Base-by-base conservation (phyloP, 35 echinoderm and acorn worm genomes). In the Ptychodera flava region DNA sequence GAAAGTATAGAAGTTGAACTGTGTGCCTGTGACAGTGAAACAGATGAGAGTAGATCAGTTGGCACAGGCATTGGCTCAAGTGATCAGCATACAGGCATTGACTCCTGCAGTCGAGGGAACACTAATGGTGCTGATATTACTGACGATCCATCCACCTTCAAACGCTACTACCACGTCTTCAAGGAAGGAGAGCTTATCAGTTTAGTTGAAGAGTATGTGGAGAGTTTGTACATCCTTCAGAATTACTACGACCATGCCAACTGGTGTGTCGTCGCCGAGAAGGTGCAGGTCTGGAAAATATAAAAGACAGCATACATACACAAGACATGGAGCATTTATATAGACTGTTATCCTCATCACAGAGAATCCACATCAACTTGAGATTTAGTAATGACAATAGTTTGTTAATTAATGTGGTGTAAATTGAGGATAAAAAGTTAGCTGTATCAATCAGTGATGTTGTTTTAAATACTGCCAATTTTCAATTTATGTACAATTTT, bases 241-340 rank as follows among this genome's bases (percentile, higher is more conserved):
- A 89, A 80, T 35, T 99, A 89, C 83, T 94, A 92, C 38, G 96
- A 99, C 33, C 96, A 99, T 90, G 96, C 96, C 28, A 99, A 99
- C 37, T 99, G 96, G 96, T 99, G 96, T 87, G 96, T 99, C 16
- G 91, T 99, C 30, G 96, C 96, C 31, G 96, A 99, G 78, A 99
- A 99, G 64, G 96, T 99, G 28, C 80, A 99, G 34, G 93, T 93
- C 2, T 99, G 96, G 96, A 90, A 84, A n/a, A 94, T 97, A 79
- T 97, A n/a, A n/a, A n/a, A n/a, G n/a, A n/a, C n/a, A n/a, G n/a
- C n/a, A n/a, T n/a, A n/a, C n/a, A n/a, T n/a, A n/a, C n/a, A n/a
- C n/a, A n/a, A n/a, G n/a, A n/a, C n/a, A n/a, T n/a, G n/a, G n/a
- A n/a, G n/a, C n/a, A n/a, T n/a, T n/a, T n/a, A n/a, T n/a, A n/a